A percentile compares a stretch with the other conserved stretches of the same genome.
These are phyloP conservation scores for Paramormyrops kingsleyae DNA, from an alignment of 2,113 vertebrate genomes.

Conservation along the genomic window DNA sequence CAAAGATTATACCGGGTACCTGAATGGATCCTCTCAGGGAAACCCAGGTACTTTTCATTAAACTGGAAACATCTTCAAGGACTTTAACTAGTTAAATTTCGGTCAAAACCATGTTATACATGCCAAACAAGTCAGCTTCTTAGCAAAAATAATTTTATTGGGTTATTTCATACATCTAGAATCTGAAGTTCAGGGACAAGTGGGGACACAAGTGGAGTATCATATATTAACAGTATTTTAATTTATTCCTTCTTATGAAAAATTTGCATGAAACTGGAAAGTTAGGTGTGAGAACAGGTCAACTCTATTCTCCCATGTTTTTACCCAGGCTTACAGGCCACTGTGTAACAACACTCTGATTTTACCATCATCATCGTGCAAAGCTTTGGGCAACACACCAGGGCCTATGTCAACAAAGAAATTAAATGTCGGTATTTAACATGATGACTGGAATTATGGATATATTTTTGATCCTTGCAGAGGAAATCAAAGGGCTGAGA, in stretches of 20 bases:
- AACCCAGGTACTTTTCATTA: not conserved
- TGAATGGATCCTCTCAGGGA: not conserved
- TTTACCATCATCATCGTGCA: not conserved
- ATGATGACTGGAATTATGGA: not conserved
- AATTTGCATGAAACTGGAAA: not conserved
- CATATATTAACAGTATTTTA: no score
- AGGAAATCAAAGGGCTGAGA: not conserved
- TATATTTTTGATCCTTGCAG: not conserved
- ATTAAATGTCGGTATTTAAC: not conserved
- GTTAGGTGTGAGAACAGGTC: not conserved
- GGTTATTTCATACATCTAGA: constrained; percentile 26
- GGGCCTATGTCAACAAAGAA: not conserved
- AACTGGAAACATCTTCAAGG: not conserved
- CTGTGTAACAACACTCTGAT: not conserved
- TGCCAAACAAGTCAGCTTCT: not conserved
- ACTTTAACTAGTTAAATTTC: not conserved
- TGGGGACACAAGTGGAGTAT: no score
- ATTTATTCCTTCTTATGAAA: no score
- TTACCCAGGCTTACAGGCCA: not conserved
- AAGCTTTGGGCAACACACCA: not conserved
- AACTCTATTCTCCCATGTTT: not conserved
- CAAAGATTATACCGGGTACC: not conserved
- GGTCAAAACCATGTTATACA: not conserved
- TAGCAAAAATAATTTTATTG: constrained; percentile 63
- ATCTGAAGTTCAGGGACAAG: no score